These are phyloP conservation scores for Diadophis punctatus DNA, from an alignment of 2,113 vertebrate species.

Conservation along the genomic window DNA sequence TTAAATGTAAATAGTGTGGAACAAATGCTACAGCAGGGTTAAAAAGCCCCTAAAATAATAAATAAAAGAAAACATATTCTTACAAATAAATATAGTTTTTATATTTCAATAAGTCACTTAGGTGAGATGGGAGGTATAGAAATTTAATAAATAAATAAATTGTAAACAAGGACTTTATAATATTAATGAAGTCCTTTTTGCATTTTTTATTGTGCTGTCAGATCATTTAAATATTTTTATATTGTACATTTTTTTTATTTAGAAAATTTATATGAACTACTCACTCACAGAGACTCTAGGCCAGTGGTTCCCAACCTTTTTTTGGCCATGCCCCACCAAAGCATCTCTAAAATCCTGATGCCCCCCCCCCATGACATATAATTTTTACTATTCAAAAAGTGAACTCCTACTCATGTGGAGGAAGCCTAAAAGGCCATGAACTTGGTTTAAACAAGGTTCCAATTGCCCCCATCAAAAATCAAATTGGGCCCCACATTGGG, in stretches of 20 bases:
- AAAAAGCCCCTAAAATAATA: slow-evolving; percentile 19
- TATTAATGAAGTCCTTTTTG: slow-evolving; percentile 54
- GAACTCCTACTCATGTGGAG: too few species aligned
- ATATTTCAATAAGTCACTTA: not conserved
- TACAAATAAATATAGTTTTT: slow-evolving; percentile 3
- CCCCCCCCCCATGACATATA: too few species aligned
- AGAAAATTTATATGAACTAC: not conserved
- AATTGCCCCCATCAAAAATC: too few species aligned
- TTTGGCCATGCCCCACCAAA: too few species aligned
- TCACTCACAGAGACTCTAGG: not conserved
- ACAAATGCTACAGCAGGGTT: slow-evolving; percentile 27
- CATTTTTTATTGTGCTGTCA: slow-evolving; percentile 13
- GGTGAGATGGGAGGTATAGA: not conserved
- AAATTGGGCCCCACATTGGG: too few species aligned
- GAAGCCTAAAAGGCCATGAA: too few species aligned
- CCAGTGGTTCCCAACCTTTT: too few species aligned
- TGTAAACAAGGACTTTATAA: slow-evolving; percentile 51
- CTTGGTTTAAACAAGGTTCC: too few species aligned
- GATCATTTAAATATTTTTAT: not conserved
- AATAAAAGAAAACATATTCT: slow-evolving; percentile 13
- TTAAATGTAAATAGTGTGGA: slow-evolving; percentile 24
- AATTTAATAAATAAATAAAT: slow-evolving; percentile 42
- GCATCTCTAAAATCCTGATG: too few species aligned
- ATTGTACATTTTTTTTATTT: not conserved
- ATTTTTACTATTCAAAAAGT: too few species aligned